Base-by-base conservation (phyloP, 2,888 invertebrate genomes). In the Herminia tarsipennalis region DNA sequence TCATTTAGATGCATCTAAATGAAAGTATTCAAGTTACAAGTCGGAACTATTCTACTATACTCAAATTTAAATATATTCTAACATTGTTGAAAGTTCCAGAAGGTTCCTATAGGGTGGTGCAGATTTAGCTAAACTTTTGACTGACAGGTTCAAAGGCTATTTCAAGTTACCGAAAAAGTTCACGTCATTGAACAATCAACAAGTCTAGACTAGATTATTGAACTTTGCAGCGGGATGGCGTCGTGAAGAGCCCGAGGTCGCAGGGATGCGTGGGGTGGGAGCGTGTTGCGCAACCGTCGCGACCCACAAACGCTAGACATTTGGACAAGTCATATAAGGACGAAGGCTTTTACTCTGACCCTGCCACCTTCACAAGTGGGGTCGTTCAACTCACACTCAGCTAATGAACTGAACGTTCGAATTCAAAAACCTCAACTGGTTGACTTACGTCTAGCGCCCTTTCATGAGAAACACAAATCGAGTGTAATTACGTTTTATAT, bases 131-230 rank as follows among this genome's bases (percentile, higher is more conserved):
- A 25, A 36, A 36, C 36, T 13, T 13, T 21, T 1, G 5, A 12
- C 18, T 28, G 37, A 37, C 9, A 37, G 28, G 36, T 28, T 37
- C 36, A 37, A 46, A 47, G 25, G 9, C 16, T 39, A 36, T 29
- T 46, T 16, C 32, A 49, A 40, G 29, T 48, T 40, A 34, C 38
- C 46, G 22, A 47, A 51, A 51, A 48, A 49, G 34, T 53, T 55
- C 44, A 53, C 32, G 51, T 61, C 56, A 62, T 64, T 68, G 58
- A 61, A 67, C 70, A 73, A 77, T 78, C 75, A 80, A 79, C 76
- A 79, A 81, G 81, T 81, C 78, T 83, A 83, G 83, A 83, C 81
- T 70, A 70, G 77, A 73, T 65, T 76, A 66, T 76, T 79, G 79
- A 66, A 78, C 78, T 76, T 65, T 55, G 58, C 38, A 41, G 48